phyloP scores from a whole-genome alignment of 2,113 vertebrate species.

The Paratilapia polleni region DNA sequence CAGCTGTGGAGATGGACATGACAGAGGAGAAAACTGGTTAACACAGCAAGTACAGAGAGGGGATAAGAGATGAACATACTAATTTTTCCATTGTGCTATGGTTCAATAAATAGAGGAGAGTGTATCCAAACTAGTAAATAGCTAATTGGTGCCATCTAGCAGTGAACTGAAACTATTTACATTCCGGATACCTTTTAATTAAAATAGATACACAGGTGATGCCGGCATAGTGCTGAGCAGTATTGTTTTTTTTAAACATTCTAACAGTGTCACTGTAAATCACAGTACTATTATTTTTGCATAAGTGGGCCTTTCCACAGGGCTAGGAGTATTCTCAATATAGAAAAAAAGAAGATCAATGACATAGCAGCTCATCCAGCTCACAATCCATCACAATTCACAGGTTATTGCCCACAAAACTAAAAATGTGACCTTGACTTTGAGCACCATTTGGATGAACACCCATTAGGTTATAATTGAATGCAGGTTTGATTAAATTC shows the following conservation, averaged over 20 bases:
- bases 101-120: background rate
- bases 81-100: background rate
- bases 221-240: background rate
- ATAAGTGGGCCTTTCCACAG: background rate
- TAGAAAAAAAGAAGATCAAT: background rate
- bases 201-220: background rate
- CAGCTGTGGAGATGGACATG: constrained; percentile 61
- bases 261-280: background rate
- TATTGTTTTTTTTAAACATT: background rate
- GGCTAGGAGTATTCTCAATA: background rate
- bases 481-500: background rate
- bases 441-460: background rate
- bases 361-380: too few species aligned
- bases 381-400: too few species aligned
- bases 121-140: background rate
- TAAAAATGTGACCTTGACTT: background rate
- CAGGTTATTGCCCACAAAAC: too few species aligned
- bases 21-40: background rate
- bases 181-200: background rate
- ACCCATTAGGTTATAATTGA: background rate
- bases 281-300: background rate
- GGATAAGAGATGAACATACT: background rate
- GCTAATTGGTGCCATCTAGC: constrained; percentile 5
- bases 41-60: background rate
- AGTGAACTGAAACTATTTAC: background rate